A percentile compares a stretch with the other conserved stretches of the same genome.
Evolutionary conservation across 2,797 vertebrate genomes (phyloP).

Genomic region (Pseudochirops corinnae): DNA sequence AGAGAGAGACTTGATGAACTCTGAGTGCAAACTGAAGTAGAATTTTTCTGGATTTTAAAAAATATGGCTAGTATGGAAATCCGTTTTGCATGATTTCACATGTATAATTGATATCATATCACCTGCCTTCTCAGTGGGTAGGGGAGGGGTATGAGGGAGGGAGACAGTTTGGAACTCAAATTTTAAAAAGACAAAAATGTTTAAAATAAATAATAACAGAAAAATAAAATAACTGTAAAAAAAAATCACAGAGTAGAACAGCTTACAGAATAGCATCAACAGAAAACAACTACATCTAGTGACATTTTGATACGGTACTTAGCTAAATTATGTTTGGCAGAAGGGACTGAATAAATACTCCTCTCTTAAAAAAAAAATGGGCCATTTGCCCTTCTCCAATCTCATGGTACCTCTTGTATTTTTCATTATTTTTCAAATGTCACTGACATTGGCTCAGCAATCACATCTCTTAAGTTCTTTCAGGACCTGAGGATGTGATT

Average conservation of each 20-base stretch:
- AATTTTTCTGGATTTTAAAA: neutral
- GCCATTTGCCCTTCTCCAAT: neutral
- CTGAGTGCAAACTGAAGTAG: neutral
- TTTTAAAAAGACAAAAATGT: neutral
- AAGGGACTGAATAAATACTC: constrained; percentile 26
- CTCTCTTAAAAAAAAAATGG: neutral
- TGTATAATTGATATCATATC: too few species aligned
- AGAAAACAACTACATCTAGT: neutral
- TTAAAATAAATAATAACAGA: neutral
- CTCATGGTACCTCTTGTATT: neutral
- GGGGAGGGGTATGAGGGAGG: neutral
- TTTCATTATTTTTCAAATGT: neutral
- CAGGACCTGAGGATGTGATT: neutral
- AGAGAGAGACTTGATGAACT: neutral
- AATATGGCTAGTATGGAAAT: too few species aligned
- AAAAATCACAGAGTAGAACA: neutral
- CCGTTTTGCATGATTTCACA: too few species aligned
- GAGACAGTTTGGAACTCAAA: neutral
- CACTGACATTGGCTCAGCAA: neutral
- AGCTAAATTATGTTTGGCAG: neutral
- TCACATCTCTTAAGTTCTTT: neutral
- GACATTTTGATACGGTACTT: neutral
- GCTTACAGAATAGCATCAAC: neutral
- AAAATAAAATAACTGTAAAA: neutral
- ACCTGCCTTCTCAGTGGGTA: neutral